phyloP scores from a whole-genome alignment of 2,797 vertebrate species.

The Arremon brunneinucha region DNA sequence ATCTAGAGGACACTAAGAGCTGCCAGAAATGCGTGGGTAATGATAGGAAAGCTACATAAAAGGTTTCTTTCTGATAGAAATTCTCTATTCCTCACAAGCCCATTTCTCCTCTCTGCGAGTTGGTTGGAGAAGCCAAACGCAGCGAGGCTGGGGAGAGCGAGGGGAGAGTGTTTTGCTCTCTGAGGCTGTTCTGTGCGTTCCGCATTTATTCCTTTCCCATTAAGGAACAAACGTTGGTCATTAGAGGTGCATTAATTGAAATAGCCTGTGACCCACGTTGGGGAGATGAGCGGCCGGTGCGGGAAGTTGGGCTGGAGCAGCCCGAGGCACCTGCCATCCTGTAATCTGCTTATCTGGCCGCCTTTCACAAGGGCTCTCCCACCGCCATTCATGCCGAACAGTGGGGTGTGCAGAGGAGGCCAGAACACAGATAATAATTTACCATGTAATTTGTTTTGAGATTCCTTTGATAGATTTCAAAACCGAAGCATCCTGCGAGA shows the following conservation, averaged over 20 bases:
- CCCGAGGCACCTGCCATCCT: conserved; percentile 44
- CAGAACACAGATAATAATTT: conserved; percentile 52
- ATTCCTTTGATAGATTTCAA: conserved; percentile 69
- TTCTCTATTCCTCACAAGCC: background rate
- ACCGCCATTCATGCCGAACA: conserved; percentile 21
- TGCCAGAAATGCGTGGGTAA: conserved; percentile 42
- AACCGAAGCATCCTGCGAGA: conserved; percentile 52
- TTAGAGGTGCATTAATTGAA: conserved; percentile 52
- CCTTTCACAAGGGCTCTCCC: conserved; percentile 33
- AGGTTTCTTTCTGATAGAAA: conserved; percentile 47
- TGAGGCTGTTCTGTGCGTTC: background rate
- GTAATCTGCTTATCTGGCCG: conserved; percentile 58
- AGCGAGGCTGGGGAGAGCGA: background rate
- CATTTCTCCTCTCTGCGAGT: background rate
- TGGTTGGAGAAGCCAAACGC: background rate
- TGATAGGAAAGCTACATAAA: conserved; percentile 58
- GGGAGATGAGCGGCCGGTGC: background rate
- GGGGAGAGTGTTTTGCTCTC: background rate
- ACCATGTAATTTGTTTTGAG: conserved; percentile 66
- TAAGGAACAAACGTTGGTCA: conserved; percentile 33
- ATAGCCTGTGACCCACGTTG: conserved; percentile 26
- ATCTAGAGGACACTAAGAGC: conserved; percentile 54
- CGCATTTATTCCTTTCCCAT: background rate
- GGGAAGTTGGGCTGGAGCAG: conserved; percentile 39
- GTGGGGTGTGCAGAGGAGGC: conserved; percentile 27